phyloP scores from a whole-genome alignment of 2,113 vertebrate species.

The Dendrocopos noguchii region DNA sequence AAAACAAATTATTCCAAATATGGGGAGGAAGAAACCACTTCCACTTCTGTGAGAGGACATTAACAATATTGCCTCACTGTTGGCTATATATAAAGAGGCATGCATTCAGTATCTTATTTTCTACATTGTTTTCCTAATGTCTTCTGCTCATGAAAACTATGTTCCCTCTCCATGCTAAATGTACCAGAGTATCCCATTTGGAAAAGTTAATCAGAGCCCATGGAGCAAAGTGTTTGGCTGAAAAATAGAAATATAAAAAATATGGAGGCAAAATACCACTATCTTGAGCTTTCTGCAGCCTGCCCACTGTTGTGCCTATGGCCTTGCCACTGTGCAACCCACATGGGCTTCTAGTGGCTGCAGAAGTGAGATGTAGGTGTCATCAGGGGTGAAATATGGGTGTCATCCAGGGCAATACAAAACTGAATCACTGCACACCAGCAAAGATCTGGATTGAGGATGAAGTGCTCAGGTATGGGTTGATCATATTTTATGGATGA shows the following conservation, averaged over 20 bases:
- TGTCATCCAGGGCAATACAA: neutral
- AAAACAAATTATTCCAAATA: neutral
- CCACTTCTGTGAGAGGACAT: neutral
- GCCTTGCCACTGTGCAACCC: rapidly evolving
- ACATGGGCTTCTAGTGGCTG: neutral
- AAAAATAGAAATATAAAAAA: neutral
- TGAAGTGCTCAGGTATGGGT: rapidly evolving
- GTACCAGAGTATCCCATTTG: neutral
- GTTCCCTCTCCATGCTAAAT: neutral
- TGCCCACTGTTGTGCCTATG: neutral
- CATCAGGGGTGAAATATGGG: neutral
- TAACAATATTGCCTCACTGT: neutral
- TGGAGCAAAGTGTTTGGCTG: neutral
- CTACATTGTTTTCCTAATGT: neutral
- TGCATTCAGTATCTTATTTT: neutral
- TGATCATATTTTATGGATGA: neutral
- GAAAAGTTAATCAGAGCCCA: neutral
- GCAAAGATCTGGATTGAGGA: neutral
- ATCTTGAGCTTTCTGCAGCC: neutral
- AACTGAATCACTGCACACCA: neutral
- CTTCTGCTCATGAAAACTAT: neutral
- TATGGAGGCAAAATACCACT: neutral
- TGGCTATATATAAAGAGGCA: neutral
- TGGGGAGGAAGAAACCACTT: neutral
- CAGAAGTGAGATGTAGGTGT: neutral